Percentiles rank a stretch among this genome's conserved stretches.
Conservation (phyloP, 2,888 invertebrate species). For the Drosophila sordidula region DNA sequence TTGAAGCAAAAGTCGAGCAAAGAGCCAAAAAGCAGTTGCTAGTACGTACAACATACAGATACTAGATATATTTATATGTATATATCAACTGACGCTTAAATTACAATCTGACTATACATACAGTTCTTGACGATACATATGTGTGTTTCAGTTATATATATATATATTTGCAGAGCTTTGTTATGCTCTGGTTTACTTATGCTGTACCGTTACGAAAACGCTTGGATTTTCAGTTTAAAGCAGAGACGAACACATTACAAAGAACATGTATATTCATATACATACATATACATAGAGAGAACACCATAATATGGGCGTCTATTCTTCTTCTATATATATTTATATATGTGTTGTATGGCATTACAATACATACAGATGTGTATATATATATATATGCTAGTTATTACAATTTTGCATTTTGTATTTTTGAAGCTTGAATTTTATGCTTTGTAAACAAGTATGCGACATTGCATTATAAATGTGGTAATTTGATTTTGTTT, state of each 20-base stretch:
- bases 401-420: constrained; percentile 4
- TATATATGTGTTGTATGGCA: constrained; percentile 35
- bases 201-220: constrained; percentile 5
- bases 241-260: constrained; percentile 24
- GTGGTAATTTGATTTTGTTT: neutral
- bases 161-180: neutral
- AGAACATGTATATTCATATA: neutral
- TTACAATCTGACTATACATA: constrained; percentile 32
- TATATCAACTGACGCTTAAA: constrained; percentile 37
- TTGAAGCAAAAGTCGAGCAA: constrained; percentile 44
- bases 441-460: constrained; percentile 8
- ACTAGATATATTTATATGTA: constrained; percentile 2
- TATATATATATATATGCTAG: constrained; percentile 14
- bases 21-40: constrained; percentile 42
- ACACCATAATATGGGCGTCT: neutral
- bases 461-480: constrained; percentile 13
- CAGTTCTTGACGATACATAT: constrained; percentile 12
- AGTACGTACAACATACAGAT: constrained; percentile 36
- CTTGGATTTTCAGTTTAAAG: constrained; percentile 19
- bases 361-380: constrained; percentile 20
- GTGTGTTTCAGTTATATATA: neutral
- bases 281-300: neutral
- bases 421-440: constrained; percentile 30
- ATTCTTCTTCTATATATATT: constrained; percentile 7
- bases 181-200: constrained; percentile 2